Conservation (phyloP, 1,140 invertebrate species). For the Bombus consobrinus region DNA sequence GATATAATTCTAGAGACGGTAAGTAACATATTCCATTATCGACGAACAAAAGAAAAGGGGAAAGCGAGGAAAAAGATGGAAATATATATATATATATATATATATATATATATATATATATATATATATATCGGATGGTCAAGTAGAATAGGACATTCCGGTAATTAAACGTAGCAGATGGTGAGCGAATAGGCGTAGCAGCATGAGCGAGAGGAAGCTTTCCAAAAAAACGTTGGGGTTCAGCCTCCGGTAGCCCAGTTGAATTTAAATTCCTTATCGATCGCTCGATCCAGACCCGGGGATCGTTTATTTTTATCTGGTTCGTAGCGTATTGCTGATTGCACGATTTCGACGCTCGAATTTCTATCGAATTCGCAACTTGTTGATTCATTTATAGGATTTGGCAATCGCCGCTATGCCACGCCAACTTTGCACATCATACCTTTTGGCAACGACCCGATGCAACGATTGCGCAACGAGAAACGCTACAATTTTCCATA, state of each 20-base stretch:
- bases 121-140: neutral
- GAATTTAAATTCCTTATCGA: constrained; percentile 43
- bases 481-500: constrained; percentile 14
- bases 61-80: no score
- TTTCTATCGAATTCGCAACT: constrained; percentile 52
- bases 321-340: constrained; percentile 44
- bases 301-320: constrained; percentile 47
- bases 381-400: constrained; percentile 56
- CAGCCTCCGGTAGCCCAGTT: neutral
- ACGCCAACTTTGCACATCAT: constrained; percentile 43
- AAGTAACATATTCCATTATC: no score
- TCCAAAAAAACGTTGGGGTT: neutral
- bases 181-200: neutral
- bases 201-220: neutral
- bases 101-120: no score
- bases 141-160: neutral
- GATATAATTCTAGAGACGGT: no score
- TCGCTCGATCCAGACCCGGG: neutral
- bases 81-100: neutral
- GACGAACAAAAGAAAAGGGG: no score
- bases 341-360: constrained; percentile 45
- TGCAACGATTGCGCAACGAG: neutral
- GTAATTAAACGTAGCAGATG: neutral
- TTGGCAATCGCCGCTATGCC: constrained; percentile 39
- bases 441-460: constrained; percentile 27